Percentiles rank a stretch among this genome's conserved stretches.
Conservation (phyloP, 2,888 invertebrate species). For the Mythimna pallens region DNA sequence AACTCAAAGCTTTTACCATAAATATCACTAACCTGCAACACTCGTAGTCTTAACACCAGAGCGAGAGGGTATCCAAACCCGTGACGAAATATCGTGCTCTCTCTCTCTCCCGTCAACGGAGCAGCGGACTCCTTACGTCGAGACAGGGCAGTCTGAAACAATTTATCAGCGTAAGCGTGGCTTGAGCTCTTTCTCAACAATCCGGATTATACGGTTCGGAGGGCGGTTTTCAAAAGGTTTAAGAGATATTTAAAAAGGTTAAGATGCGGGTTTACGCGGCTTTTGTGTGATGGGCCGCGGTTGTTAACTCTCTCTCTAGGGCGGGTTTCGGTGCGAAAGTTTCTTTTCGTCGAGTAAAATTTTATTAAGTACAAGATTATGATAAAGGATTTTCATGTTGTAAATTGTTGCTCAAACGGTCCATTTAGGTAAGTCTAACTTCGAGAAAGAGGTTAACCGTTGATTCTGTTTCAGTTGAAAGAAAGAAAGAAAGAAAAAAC, state of each 20-base stretch:
- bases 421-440: too few relatives aligned
- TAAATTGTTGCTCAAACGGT: too few relatives aligned
- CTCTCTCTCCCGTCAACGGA: constrained; percentile 88
- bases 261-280: neutral
- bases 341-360: neutral
- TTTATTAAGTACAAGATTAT: neutral
- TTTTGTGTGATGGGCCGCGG: neutral
- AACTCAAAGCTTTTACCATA: constrained; percentile 3
- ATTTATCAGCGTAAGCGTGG: constrained; percentile 51
- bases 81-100: constrained; percentile 78
- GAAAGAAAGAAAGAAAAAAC: too few relatives aligned
- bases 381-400: neutral
- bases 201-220: constrained; percentile 14
- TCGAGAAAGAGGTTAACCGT: too few relatives aligned
- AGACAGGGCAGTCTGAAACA: constrained; percentile 88
- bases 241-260: neutral
- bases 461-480: too few relatives aligned
- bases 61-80: constrained; percentile 91
- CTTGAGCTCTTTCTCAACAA: constrained; percentile 25
- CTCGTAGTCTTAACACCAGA: constrained; percentile 89
- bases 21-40: constrained; percentile 86
- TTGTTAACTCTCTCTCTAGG: neutral
- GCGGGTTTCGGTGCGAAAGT: too few relatives aligned
- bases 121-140: constrained; percentile 90
- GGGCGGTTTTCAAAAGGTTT: constrained; percentile 15